Conservation (phyloP, 2,888 invertebrate species). For the Erebia palarica region DNA sequence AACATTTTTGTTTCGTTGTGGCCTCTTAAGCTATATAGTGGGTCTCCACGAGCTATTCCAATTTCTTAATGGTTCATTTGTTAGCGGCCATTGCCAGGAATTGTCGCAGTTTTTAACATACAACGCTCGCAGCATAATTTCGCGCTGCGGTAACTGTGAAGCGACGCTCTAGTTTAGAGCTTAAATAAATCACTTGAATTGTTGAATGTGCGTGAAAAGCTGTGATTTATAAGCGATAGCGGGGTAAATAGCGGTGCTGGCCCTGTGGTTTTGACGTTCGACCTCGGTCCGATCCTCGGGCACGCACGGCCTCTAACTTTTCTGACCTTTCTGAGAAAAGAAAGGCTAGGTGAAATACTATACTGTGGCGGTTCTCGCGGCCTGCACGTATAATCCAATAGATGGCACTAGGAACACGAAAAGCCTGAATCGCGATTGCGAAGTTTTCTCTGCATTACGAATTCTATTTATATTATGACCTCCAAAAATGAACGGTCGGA, state of each 20-base stretch:
- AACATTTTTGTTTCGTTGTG: no score
- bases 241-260: slow-evolving; percentile 6
- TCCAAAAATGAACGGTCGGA: no score
- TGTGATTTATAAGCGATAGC: slow-evolving; percentile 43
- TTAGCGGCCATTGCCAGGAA: slow-evolving; percentile 36
- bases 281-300: no score
- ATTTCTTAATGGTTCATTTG: slow-evolving; percentile 41
- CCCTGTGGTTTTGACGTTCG: background rate
- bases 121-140: slow-evolving; percentile 42
- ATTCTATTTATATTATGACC: no score
- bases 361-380: no score
- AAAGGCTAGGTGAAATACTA: no score
- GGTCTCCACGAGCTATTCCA: slow-evolving; percentile 26
- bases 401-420: no score
- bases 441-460: no score
- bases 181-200: slow-evolving; percentile 75
- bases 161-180: slow-evolving; percentile 65
- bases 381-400: no score
- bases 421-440: no score
- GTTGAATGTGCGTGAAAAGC: slow-evolving; percentile 80
- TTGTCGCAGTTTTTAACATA: slow-evolving; percentile 41
- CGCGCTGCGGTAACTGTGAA: slow-evolving; percentile 42
- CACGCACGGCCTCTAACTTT: no score
- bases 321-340: no score
- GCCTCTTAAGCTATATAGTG: slow-evolving; percentile 9